phyloP scores from a whole-genome alignment of 2,888 invertebrate species.

The Pyrrhosoma nymphula region DNA sequence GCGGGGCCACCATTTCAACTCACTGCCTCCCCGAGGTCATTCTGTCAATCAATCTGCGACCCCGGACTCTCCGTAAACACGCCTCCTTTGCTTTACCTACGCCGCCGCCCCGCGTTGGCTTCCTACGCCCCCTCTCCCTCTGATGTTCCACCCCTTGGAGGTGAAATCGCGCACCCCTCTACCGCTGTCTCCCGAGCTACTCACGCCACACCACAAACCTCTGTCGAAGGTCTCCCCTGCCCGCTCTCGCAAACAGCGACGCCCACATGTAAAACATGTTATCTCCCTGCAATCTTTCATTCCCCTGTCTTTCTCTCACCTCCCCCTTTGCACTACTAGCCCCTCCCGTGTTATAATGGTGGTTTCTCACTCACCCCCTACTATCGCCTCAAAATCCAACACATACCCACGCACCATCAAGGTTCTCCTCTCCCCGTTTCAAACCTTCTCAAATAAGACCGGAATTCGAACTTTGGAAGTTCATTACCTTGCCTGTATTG shows the following conservation, averaged over 20 bases:
- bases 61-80: neutral
- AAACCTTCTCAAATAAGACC: too few relatives aligned
- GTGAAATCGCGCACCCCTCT: neutral
- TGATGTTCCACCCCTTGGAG: too few relatives aligned
- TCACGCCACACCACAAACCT: too few relatives aligned
- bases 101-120: neutral
- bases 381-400: neutral
- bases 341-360: neutral
- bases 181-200: neutral
- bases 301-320: neutral
- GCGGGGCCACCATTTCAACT: too few relatives aligned
- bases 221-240: too few relatives aligned
- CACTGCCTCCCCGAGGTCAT: neutral
- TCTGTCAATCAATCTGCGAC: neutral
- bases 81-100: too few relatives aligned
- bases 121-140: neutral
- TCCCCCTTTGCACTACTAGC: neutral
- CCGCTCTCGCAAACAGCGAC: neutral
- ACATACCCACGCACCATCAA: too few relatives aligned
- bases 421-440: too few relatives aligned
- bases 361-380: too few relatives aligned
- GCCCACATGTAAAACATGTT: neutral
- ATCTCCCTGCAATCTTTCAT: neutral
- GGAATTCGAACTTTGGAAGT: too few relatives aligned
- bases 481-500: too few relatives aligned